A percentile compares a stretch with the other conserved stretches of the same genome.
These are phyloP conservation scores for Eristalis arbustorum DNA, from an alignment of 2,888 invertebrate species.

Conservation along the genomic window DNA sequence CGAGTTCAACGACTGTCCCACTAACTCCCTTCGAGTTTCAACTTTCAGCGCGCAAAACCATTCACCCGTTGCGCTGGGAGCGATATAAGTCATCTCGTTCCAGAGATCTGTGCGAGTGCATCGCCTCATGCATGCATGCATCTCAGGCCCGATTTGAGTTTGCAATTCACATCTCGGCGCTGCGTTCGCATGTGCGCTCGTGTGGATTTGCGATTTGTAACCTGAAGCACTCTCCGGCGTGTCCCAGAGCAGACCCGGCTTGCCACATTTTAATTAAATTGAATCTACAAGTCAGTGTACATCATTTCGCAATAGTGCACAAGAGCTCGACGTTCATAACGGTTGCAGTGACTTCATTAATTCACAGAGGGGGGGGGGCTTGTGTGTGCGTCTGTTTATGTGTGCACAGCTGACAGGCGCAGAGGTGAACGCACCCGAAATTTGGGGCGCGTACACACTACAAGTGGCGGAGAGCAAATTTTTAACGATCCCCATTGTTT, in stretches of 20 bases:
- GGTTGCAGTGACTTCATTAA: background rate
- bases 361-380: background rate
- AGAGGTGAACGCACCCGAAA: constrained; percentile 48
- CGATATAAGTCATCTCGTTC: constrained; percentile 30
- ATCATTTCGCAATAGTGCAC: constrained; percentile 9
- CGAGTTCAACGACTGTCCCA: constrained; percentile 56
- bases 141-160: constrained; percentile 30
- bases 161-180: background rate
- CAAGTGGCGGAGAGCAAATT: constrained; percentile 8
- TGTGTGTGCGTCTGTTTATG: background rate
- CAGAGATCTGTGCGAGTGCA: background rate
- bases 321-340: background rate
- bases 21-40: constrained; percentile 46
- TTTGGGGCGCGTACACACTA: constrained; percentile 3
- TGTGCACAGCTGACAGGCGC: background rate
- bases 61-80: constrained; percentile 39
- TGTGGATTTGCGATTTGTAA: background rate
- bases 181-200: background rate
- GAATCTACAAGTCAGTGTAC: constrained; percentile 3
- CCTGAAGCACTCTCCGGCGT: background rate
- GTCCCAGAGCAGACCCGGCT: background rate
- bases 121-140: constrained; percentile 8
- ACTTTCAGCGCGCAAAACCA: constrained; percentile 27
- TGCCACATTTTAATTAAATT: constrained; percentile 16
- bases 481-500: background rate